Evolutionary conservation across 1,140 invertebrate species (phyloP).

Genomic region (Trachymyrmex septentrionalis): DNA sequence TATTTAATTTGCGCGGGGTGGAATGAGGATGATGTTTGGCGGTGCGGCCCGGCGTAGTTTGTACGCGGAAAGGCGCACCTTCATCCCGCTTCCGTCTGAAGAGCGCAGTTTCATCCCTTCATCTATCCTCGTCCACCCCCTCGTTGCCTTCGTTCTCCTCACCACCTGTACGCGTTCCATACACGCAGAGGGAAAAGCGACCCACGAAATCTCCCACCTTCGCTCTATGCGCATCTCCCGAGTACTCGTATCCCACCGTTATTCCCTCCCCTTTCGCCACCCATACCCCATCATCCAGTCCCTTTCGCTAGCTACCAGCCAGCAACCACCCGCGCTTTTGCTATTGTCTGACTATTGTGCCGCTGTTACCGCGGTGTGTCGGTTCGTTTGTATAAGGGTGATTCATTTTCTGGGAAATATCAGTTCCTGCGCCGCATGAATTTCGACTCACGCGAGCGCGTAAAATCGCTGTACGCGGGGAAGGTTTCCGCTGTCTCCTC

Average conservation of each 20-base stretch:
- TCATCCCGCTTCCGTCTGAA: constrained; percentile 65
- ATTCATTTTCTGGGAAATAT: constrained; percentile 85
- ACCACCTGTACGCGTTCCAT: neutral
- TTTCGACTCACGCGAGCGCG: constrained; percentile 76
- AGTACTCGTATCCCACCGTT: constrained; percentile 52
- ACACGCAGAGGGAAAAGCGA: constrained; percentile 8
- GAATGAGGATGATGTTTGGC: constrained; percentile 38
- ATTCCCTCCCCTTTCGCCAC: constrained; percentile 65
- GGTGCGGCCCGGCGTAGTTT: constrained; percentile 54
- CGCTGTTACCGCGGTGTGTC: constrained; percentile 81
- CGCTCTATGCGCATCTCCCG: constrained; percentile 63
- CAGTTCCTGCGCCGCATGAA: constrained; percentile 83
- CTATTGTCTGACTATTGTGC: constrained; percentile 84
- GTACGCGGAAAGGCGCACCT: constrained; percentile 66
- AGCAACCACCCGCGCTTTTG: constrained; percentile 73
- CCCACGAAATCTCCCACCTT: constrained; percentile 63
- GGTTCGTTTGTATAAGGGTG: constrained; percentile 82
- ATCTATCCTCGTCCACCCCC: constrained; percentile 31
- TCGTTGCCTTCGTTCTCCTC: neutral
- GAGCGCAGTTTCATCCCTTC: constrained; percentile 58
- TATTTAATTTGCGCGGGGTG: constrained; percentile 66
- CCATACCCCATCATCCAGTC: constrained; percentile 52
- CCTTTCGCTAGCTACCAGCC: constrained; percentile 68
- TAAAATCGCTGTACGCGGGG: constrained; percentile 67
- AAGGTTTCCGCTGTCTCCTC: neutral